Base-by-base conservation (phyloP, 2,797 vertebrate genomes). In the Acropternis orthonyx region DNA sequence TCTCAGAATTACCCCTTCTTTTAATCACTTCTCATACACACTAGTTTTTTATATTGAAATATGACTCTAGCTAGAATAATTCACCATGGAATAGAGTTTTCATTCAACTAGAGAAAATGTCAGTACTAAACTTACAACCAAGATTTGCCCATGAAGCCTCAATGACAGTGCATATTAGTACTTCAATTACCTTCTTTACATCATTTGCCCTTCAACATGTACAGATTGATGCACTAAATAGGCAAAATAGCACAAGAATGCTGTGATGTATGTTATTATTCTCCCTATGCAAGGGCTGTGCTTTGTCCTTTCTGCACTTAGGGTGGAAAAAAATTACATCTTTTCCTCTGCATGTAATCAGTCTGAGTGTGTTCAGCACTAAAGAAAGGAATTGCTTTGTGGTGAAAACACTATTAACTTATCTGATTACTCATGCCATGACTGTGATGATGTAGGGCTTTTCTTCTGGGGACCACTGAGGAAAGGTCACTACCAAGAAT, bases 401-500 rank as follows among this genome's bases (percentile, higher is more conserved):
- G 43, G 36, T 73, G 85, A 94, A 90, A 92, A 83, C 49, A 66
- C 26, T 39, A 43, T 88, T 92, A 80, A 75, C 39, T 85, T 66
- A 43, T 44, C 76, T 94, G 82, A 92, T 91, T 92, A 52, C 28
- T 69, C 92, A 89, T 78, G 66, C 32, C 43, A 48, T 36, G 62
- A 66, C 48, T 83, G 82, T 73, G 89, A 59, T 85, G 44, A 88
- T 69, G 39, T 37, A 80, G 32, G 41, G n/a, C 54, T 85, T 80
- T 83, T 91, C 37, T 94, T 63, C 46, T 59, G 61, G n/a, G 67
- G n/a, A 92, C 23, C 56, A 24, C 68, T 51, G 65, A 75, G 72
- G 46, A 93, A 92, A 91, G 95, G 78, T 92, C 89, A 88, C 51
- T 72, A 4, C n/a, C 65, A 58, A 58, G 58, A 92, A 65, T 72